Evolutionary conservation across 2,113 vertebrate species (phyloP), one percentile per base, ranked within the genome.

Genomic region (Holacanthus passer): DNA sequence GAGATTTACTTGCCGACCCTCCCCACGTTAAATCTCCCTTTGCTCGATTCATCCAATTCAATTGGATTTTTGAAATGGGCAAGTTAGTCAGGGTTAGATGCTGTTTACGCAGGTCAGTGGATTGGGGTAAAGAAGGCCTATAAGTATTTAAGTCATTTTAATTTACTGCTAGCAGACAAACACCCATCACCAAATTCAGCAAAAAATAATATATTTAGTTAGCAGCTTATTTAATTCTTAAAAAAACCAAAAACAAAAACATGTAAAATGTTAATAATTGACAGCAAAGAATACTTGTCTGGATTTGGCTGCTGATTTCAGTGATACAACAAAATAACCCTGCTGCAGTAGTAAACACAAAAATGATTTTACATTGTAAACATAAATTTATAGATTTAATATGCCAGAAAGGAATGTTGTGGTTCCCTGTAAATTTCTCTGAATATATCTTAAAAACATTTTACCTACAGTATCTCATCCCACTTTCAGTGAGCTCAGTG

Each of bases 341-440:
- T 24, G 73, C 35, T 41, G 7, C 5, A 41, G n/a, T 27, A 12
- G 63, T 65, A 70, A 76, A 80, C 50, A 56, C 7, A 37, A 39
- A 74, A 2, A 8, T 48, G 19, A 73, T 70, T 70, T 81, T 2
- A 73, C 27, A 79, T 1, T 69, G 77, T 83, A 79, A 83, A 81
- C 70, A 82, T 16, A 47, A 4, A 77, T 52, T 2, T 24, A 52
- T 31, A 39, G 17, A 47, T 41, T 19, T 37, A n/a, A 70, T 55
- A 47, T 1, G 4, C 1, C 48, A 60, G 24, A 48, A 11, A 73
- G 53, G 53, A 84, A 67, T 67, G 60, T 66, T 65, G 56, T 58
- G 31, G 37, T 41, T 4, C n/a, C 32, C 53, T 1, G 9, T 59
- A 14, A 13, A n/a, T 16, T 48, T 58, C 45, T 53, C 8, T 43